Base-by-base conservation (phyloP, 2,113 vertebrate genomes). In the Oryzias curvinotus region DNA sequence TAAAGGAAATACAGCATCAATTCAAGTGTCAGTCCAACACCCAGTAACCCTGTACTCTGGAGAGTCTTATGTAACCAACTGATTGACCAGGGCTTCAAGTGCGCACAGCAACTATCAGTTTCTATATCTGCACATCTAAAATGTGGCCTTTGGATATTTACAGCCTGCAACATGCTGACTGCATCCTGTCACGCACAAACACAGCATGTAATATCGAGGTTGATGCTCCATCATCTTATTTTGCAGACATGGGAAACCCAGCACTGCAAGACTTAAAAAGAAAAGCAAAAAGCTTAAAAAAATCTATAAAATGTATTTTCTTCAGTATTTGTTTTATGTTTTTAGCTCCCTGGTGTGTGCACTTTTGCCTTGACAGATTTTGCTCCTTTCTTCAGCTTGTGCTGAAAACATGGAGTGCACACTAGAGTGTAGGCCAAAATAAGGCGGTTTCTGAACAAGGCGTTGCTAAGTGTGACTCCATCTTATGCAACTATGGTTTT, bases 1-100 rank as follows among this genome's bases (percentile, higher is more conserved):
- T 79, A 63, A 55, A 81, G 65, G 73, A 47, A 85, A 77, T 60
- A 59, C 58, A 83, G 71, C 72, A 75, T 80, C 66, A 74, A 59
- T 78, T 78, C 50, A 61, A 60, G 52, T 71, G 75, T 81, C 76
- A 73, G 43, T 60, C 49, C 77, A 15, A 77, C 51, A 17, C 48
- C 51, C 65, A 68, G 47, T 30, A 63, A 51, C 55, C 68, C 45
- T 36, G 2, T 67, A 48, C 64, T 67, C 52, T 49, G 47, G 26
- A 65, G 75, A 68, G 25, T 16, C 50, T 78, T 70, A 60, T 5
- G 45, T 62, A 73, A 78, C 58, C 54, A 47, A 15, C 28, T 73
- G 62, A 54, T 61, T 76, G 65, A 68, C 48, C 46, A 16, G 45
- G 36, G 49, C n/a, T 45, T 6, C 62, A 49, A 42, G 67, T 16